A percentile compares a stretch with the other conserved stretches of the same genome.
phyloP scores from a whole-genome alignment of 2,113 vertebrate genomes.

The Procavia capensis region DNA sequence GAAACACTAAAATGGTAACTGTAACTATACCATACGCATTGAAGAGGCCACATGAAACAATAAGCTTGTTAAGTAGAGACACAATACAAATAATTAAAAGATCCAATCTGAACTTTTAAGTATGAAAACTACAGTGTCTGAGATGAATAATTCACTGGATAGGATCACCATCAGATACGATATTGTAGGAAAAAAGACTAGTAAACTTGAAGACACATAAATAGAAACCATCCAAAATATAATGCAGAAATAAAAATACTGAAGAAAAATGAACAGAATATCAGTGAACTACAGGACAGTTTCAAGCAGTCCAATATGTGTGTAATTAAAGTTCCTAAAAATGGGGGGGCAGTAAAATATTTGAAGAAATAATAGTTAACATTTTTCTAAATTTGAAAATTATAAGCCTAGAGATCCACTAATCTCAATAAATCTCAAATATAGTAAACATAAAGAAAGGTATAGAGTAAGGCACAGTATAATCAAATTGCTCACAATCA shows the following conservation, averaged over 20 bases:
- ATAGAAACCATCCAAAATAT: neutral
- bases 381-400: slow-evolving; percentile 11
- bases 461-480: neutral
- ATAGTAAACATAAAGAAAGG: neutral
- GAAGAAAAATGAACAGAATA: neutral
- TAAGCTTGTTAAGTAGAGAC: neutral
- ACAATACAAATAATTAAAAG: neutral
- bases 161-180: neutral
- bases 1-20: neutral
- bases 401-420: neutral
- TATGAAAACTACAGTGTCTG: neutral
- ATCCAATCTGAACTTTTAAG: neutral
- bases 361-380: neutral
- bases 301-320: neutral
- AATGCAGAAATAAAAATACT: neutral
- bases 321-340: neutral
- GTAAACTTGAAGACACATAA: neutral
- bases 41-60: neutral
- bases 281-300: neutral
- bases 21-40: neutral
- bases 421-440: neutral
- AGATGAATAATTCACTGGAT: neutral
- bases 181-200: neutral
- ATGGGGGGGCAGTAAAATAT: neutral
- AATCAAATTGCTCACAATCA: neutral